Evolutionary conservation across 2,888 invertebrate genomes (phyloP), one percentile per base, ranked within the genome.

Genomic region (Psococerastis gibbosa): DNA sequence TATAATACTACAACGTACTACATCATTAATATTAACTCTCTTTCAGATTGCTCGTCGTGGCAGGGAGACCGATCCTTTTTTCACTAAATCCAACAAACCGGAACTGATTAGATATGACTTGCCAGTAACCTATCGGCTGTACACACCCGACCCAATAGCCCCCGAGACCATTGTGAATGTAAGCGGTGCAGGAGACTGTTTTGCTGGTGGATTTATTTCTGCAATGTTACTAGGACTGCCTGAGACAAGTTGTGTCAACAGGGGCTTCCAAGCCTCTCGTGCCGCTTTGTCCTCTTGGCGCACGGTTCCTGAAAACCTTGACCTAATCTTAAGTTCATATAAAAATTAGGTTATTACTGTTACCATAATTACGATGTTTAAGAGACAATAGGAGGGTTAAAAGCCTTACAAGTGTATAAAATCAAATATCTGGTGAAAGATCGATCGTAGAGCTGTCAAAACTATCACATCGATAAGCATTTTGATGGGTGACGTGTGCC

Each of bases 151-250:
- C 32, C 32, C 41, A 15, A 41, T 22, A 17, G 16, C 38, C 46
- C 47, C 69, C 32, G 45, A 57, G 45, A 53, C 64, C 42, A 59
- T 82, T 11, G 66, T 71, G 42, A 83, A 75, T 63, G 82, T 82
- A 0, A 82, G 81, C n/a, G 85, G 84, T 3, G 82, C 83, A 16
- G 84, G 84, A 2, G 85, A 85, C 55, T 80, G 81, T 57, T 74
- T 78, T 53, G 68, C 71, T 2, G 72, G 75, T 55, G 43, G 43
- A 16, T 43, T 34, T 20, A 43, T 43, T 20, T 17, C 35, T 3
- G 43, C 43, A 4, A 38, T 38, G 38, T 38, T 38, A 38, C 17
- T n/a, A 11, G 38, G 38, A 3, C 20, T 16, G 16, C 20, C 17
- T 22, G 38, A 38, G 11, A n/a, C 17, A 38, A 20, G 6, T 4